Conservation (phyloP, 1,140 invertebrate species). For the Venustaconcha ellipsiformis region DNA sequence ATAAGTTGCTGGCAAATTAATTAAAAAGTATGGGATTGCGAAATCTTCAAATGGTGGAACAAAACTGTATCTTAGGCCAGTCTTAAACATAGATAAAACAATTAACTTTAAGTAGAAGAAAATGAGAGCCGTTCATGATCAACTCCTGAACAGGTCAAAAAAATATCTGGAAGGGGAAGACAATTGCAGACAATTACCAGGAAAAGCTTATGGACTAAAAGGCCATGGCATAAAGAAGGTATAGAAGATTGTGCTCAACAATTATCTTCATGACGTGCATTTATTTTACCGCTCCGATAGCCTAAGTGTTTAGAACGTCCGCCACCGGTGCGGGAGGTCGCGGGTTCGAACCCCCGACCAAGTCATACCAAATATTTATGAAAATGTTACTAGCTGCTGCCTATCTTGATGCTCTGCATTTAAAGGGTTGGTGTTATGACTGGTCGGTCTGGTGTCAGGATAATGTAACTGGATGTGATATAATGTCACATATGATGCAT, state of each 20-base stretch:
- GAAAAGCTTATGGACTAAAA: slow-evolving; percentile 2
- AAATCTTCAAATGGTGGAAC: background rate
- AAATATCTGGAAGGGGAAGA: slow-evolving; percentile 9
- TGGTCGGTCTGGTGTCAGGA: too few relatives aligned
- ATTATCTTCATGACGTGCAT: slow-evolving; percentile 9
- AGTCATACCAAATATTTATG: too few relatives aligned
- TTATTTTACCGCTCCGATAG: too few relatives aligned
- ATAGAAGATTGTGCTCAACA: slow-evolving; percentile 11
- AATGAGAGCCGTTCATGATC: background rate
- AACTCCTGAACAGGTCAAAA: background rate
- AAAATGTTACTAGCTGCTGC: too few relatives aligned
- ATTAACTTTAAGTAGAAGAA: background rate
- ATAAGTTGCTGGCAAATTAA: background rate
- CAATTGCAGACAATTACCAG: slow-evolving; percentile 2
- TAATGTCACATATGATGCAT: too few relatives aligned
- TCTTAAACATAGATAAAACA: background rate
- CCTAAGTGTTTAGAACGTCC: too few relatives aligned
- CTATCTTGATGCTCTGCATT: too few relatives aligned
- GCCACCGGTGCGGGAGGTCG: too few relatives aligned
- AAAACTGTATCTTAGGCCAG: background rate
- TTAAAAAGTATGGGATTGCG: background rate
- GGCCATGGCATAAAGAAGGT: slow-evolving; percentile 1
- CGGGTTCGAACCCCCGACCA: too few relatives aligned
- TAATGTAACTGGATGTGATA: too few relatives aligned
- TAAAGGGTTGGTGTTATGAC: too few relatives aligned